Evolutionary conservation across 2,797 vertebrate species (phyloP).

Genomic region (Acropternis orthonyx): DNA sequence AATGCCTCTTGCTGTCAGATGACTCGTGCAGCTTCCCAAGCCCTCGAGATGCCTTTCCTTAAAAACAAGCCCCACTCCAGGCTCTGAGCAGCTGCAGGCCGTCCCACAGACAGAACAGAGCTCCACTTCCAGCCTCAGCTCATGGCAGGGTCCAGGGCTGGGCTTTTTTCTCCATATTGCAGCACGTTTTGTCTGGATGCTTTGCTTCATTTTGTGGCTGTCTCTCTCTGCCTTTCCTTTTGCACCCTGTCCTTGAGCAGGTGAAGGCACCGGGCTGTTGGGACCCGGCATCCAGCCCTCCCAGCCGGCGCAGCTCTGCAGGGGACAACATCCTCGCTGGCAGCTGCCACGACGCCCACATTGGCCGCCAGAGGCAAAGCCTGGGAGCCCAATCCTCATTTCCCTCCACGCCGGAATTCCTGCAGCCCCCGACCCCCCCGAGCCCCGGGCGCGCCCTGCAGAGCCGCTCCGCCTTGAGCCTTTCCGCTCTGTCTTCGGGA

Average conservation of each 20-base stretch:
- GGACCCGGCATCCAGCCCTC: not conserved
- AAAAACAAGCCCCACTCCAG: not conserved
- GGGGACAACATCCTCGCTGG: not conserved
- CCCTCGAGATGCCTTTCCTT: not conserved
- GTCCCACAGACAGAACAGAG: fast-evolving
- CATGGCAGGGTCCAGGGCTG: not conserved
- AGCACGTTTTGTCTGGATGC: not conserved
- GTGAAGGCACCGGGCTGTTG: not conserved
- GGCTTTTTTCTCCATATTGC: not conserved
- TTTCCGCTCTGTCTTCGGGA: conserved; percentile 56
- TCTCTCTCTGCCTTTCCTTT: not conserved
- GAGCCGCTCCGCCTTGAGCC: conserved; percentile 25
- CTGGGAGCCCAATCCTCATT: not conserved
- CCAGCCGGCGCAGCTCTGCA: not conserved
- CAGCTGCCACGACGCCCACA: not conserved
- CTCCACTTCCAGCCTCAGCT: not conserved
- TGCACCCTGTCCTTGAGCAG: not conserved
- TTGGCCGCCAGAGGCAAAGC: not conserved
- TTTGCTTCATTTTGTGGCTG: not conserved
- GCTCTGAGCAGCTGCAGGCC: not conserved
- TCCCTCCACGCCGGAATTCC: not conserved
- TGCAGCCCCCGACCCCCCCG: not conserved
- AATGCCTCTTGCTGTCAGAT: not conserved
- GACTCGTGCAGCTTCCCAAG: not conserved
- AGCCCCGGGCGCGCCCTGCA: not conserved